Percentiles rank a stretch among this genome's conserved stretches.
phyloP scores from a whole-genome alignment of 2,797 vertebrate genomes.

The Cryptoblepharus egeriae region DNA sequence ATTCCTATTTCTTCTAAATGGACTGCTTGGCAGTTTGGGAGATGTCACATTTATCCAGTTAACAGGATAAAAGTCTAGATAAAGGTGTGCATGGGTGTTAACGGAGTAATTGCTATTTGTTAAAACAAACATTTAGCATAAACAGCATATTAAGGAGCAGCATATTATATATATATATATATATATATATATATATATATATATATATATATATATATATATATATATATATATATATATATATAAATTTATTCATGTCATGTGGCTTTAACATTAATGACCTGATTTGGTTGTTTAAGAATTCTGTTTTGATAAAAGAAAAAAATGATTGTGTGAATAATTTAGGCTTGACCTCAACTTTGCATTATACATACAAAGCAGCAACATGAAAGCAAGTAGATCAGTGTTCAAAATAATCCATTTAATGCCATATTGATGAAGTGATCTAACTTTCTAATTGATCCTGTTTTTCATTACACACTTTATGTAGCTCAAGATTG shows the following conservation, averaged over 20 bases:
- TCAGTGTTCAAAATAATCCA: slow-evolving; percentile 55
- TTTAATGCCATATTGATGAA: slow-evolving; percentile 46
- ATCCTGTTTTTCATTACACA: slow-evolving; percentile 46
- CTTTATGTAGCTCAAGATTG: slow-evolving; percentile 43
- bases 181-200: too few relatives aligned
- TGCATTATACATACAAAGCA: slow-evolving; percentile 13
- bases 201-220: too few relatives aligned
- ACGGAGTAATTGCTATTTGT: slow-evolving; percentile 1
- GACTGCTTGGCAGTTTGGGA: not conserved
- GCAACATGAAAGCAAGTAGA: slow-evolving; percentile 29
- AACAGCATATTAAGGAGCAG: slow-evolving; percentile 22
- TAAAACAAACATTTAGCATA: slow-evolving; percentile 32
- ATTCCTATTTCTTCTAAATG: slow-evolving; percentile 11
- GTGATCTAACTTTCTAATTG: slow-evolving; percentile 57
- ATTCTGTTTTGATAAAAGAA: slow-evolving; percentile 41
- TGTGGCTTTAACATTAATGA: slow-evolving; percentile 21
- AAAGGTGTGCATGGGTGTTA: slow-evolving; percentile 25
- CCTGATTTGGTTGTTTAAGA: slow-evolving; percentile 38
- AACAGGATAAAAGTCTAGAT: slow-evolving; percentile 3
- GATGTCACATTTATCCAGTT: slow-evolving; percentile 39
- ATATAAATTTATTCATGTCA: slow-evolving; percentile 10
- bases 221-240: too few relatives aligned
- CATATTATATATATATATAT: not conserved
- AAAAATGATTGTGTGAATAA: slow-evolving; percentile 32
- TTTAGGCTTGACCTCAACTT: slow-evolving; percentile 36